Evolutionary conservation across 2,113 vertebrate genomes (phyloP), one percentile per base, ranked within the genome.

Genomic region (Daboia siamensis): DNA sequence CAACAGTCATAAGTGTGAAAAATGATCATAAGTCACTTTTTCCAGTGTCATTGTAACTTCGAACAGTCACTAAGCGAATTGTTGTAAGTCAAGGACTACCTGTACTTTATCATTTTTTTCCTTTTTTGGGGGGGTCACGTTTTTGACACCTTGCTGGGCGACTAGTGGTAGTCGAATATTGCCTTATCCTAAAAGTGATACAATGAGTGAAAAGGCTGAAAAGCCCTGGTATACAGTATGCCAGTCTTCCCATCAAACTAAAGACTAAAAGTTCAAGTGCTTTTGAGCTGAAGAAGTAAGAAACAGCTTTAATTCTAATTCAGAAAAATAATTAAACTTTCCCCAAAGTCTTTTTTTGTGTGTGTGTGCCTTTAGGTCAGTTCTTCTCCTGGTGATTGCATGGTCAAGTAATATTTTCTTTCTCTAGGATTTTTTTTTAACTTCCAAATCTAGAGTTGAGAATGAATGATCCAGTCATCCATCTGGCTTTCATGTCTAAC

Each of bases 301-400:
- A 90, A 93, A 94, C 94, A 7, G 33, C 5, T 91, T 91, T 91
- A 93, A 87, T 93, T 94, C 94, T 94, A 96, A 96, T 91, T 93
- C 0, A 0, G 69, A 90, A 69, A 86, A 92, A 24, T 93, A 94
- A 8, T 59, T 54, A 93, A 93, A 94, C 93, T 0, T 48, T 48
- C 86, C 90, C 57, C 90, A 64, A 64, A 64, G 26, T 29, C 59
- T 64, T 29, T 64, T 29, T 26, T 61, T 61, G 24, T 3, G 9
- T 6, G 9, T 6, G 57, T 39, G 23, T 26, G 59, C 59, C 23
- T 61, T 61, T 26, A 61, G 26, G 59, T 26, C 23, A 59, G 10
- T 61, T 26, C 24, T 29, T 61, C 59, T 61, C 24, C 59, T 61
- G 59, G 59, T 64, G 26, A 64, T 3, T 64, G 59, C 59, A 64